phyloP scores from a whole-genome alignment of 1,140 invertebrate species.

The Galleria mellonella region DNA sequence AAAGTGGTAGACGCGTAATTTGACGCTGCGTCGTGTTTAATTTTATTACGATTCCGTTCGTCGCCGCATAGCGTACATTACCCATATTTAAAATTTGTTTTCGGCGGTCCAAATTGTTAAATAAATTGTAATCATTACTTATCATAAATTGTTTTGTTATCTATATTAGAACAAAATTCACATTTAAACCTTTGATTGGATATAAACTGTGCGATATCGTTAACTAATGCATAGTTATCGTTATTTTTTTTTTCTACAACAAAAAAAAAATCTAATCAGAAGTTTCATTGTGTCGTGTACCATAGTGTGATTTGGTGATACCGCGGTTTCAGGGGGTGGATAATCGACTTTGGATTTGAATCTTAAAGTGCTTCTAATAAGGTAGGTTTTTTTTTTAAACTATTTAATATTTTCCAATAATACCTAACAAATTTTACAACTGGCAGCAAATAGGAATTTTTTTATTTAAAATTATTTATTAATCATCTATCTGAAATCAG shows the following conservation, averaged over 20 bases:
- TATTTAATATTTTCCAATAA: background rate
- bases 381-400: background rate
- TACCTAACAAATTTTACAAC: too few relatives aligned
- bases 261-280: constrained; percentile 25
- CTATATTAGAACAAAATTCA: constrained; percentile 59
- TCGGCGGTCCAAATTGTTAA: constrained; percentile 23
- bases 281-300: background rate
- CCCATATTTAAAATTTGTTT: constrained; percentile 30
- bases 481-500: background rate
- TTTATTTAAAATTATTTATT: background rate
- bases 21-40: constrained; percentile 70
- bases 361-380: background rate
- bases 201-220: constrained; percentile 50
- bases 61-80: constrained; percentile 52
- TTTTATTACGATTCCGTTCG: constrained; percentile 61
- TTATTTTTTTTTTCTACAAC: constrained; percentile 12
- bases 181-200: constrained; percentile 67
- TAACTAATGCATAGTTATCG: constrained; percentile 43
- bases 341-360: too few relatives aligned
- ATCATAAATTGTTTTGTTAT: constrained; percentile 63
- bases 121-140: constrained; percentile 47
- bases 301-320: background rate
- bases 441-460: too few relatives aligned
- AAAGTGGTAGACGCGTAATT: constrained; percentile 71
- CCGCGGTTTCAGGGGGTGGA: background rate